These are phyloP conservation scores for Muscidifurax raptorellus DNA, from an alignment of 1,140 invertebrate species.

Conservation along the genomic window DNA sequence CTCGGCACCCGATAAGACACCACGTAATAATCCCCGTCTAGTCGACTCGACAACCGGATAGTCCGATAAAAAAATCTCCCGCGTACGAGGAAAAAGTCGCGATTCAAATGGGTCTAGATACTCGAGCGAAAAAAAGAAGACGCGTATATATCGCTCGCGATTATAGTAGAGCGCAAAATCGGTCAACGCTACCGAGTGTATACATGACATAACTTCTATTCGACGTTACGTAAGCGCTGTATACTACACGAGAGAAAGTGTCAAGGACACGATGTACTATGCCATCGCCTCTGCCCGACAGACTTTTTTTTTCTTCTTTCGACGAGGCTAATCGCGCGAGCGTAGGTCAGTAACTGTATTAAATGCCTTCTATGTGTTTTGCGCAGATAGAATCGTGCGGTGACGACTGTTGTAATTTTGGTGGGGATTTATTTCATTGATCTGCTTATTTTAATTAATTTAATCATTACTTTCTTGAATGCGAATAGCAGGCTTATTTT, in stretches of 20 bases:
- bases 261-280: slow-evolving; percentile 22
- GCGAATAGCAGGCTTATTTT: too few relatives aligned
- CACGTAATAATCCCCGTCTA: neutral
- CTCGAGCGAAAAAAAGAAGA: neutral
- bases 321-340: neutral
- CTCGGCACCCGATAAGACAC: neutral
- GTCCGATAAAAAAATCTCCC: neutral
- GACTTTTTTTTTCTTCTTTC: slow-evolving; percentile 12
- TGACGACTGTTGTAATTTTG: too few relatives aligned
- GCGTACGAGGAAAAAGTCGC: neutral
- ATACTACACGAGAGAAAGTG: slow-evolving; percentile 1
- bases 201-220: slow-evolving; percentile 16
- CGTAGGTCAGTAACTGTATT: slow-evolving; percentile 6
- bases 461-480: too few relatives aligned
- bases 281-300: neutral
- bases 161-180: slow-evolving; percentile 2
- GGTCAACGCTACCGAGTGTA: neutral
- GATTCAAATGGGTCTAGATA: neutral
- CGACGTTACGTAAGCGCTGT: neutral
- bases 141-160: neutral
- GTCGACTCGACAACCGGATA: neutral
- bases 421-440: too few relatives aligned
- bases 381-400: too few relatives aligned
- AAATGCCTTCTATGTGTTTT: neutral
- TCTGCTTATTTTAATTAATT: too few relatives aligned